Base-by-base conservation (phyloP, 2,888 invertebrate genomes). In the Drosophila greeni region DNA sequence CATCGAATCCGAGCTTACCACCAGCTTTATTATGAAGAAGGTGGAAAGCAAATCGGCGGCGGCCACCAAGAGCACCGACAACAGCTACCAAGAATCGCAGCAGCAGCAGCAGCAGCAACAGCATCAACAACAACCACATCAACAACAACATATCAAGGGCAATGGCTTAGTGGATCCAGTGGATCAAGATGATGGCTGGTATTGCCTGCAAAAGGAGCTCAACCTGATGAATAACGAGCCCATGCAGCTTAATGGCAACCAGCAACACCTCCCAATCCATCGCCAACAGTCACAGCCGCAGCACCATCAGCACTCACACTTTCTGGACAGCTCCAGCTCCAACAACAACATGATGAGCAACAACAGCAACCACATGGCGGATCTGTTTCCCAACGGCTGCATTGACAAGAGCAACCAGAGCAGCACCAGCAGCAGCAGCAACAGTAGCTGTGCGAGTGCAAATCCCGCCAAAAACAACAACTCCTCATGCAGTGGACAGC, bases 181-280 rank as follows among this genome's bases (percentile, higher is more conserved):
- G 8, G 72, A 74, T 81, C 92, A 93, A 75, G 93, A 93, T 75
- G 93, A 93, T 83, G 92, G 92, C 82, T 93, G 93, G 92, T 89
- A 92, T 39, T 92, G 92, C 72, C 91, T 93, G 59, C 92, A 93
- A 76, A 91, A 92, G 55, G 93, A 93, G 77, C 87, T 93, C 4
- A 92, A 90, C 78, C 72, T 91, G 36, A 90, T 90, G 45, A 84
- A 62, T 59, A 79, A 45, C 36, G 77, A 78, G 14, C 16, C 64
- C 4, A 23, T 83, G 70, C 81, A 73, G 11, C 60, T 47, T 14
- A 47, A 31, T 20, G 45, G 45, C 29, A 45, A 26, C 16, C 43
- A 43, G 16, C 16, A 5, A 18, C 45, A 45, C 5, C 14, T 47
- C 0, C 29, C 45, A 5, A 18, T 45, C 4, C 43, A 45, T 7